Conservation (phyloP, 2,113 vertebrate genomes). For the Mormyrus lacerda region DNA sequence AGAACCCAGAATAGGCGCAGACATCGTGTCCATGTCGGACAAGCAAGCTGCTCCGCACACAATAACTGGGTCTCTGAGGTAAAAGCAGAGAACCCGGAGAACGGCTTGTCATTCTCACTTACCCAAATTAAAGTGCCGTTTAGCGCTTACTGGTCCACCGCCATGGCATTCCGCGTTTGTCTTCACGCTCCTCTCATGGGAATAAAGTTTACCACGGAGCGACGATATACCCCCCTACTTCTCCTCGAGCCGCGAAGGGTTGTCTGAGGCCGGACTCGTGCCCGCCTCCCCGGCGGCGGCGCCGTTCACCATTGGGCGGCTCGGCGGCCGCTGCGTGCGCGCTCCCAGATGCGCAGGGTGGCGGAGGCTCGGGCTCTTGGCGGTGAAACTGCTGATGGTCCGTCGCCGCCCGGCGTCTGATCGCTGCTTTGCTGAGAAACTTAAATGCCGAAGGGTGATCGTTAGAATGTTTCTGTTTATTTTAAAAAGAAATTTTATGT, state of each 20-base stretch:
- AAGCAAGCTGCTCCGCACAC: not conserved
- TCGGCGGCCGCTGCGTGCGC: conserved; percentile 22
- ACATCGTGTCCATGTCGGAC: not conserved
- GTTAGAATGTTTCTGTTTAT: not conserved
- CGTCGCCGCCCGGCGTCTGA: not conserved
- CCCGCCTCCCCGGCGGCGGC: not conserved
- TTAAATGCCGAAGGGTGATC: not conserved
- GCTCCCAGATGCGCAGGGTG: not conserved
- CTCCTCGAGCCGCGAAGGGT: conserved; percentile 47
- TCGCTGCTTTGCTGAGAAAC: not conserved
- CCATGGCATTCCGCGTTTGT: not conserved
- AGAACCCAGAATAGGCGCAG: not conserved
- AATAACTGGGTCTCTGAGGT: conserved; percentile 12
- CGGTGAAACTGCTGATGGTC: not conserved
- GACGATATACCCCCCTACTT: conserved; percentile 29
- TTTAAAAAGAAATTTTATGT: not conserved
- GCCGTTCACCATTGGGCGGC: conserved; percentile 38
- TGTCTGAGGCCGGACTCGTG: not conserved
- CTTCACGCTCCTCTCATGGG: not conserved
- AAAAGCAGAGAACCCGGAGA: not conserved
- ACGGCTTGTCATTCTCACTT: not conserved
- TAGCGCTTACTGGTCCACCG: not conserved
- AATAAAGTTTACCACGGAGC: conserved; percentile 37
- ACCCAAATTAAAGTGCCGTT: not conserved
- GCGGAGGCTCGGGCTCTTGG: not conserved